Conservation (phyloP, 2,797 vertebrate species). For the Austrolebias charrua region DNA sequence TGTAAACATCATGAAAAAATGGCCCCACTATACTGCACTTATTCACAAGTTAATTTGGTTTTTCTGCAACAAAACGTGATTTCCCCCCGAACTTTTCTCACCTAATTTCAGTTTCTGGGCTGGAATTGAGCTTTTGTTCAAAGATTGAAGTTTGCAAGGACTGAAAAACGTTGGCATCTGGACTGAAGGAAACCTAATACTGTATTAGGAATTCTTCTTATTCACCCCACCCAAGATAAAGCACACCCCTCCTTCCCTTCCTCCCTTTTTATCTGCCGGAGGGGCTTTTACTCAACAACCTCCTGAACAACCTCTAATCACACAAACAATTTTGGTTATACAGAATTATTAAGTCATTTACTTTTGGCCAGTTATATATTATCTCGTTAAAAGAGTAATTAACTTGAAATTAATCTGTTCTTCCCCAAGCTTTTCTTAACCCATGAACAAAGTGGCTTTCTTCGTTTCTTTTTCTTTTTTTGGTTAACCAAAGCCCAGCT, state of each 20-base stretch:
- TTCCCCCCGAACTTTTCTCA: no score
- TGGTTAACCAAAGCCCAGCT: no score
- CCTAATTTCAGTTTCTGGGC: constrained; percentile 27
- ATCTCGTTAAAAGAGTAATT: constrained; percentile 11
- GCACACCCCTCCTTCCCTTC: not conserved
- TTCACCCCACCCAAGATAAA: constrained; percentile 25
- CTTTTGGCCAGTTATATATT: not conserved
- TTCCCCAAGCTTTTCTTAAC: not conserved
- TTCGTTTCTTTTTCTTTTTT: no score
- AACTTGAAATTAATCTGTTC: constrained; percentile 11
- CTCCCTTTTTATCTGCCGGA: constrained; percentile 16
- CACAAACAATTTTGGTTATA: constrained; percentile 33
- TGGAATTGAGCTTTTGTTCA: constrained; percentile 48
- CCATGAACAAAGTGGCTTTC: not conserved
- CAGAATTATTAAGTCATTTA: constrained; percentile 22
- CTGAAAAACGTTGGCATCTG: constrained; percentile 58
- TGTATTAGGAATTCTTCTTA: constrained; percentile 53
- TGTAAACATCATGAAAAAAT: not conserved
- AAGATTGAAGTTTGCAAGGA: constrained; percentile 50
- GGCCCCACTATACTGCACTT: not conserved
- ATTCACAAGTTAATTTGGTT: not conserved
- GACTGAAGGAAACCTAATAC: constrained; percentile 62
- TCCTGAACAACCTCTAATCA: constrained; percentile 33
- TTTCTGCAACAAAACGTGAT: no score
- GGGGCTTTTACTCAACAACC: constrained; percentile 27